Conservation (phyloP, 1,140 invertebrate species). For the Phocides pigmalion region DNA sequence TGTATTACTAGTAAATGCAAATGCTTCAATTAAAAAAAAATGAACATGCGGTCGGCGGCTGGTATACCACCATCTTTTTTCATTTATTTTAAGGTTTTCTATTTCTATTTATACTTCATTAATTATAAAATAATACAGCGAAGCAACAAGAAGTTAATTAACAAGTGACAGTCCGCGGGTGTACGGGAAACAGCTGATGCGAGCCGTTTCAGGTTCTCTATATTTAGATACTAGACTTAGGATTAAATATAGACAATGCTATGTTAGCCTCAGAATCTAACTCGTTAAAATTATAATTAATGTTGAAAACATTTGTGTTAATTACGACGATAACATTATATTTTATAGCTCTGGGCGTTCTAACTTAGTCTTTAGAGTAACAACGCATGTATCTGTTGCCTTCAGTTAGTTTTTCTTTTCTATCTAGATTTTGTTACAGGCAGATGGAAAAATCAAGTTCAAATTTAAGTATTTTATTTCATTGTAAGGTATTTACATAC, state of each 20-base stretch:
- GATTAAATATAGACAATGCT: neutral
- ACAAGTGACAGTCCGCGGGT: neutral
- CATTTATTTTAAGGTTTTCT: too few species aligned
- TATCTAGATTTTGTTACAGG: too few species aligned
- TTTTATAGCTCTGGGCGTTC: neutral
- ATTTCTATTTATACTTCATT: neutral
- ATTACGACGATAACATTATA: neutral
- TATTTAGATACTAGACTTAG: neutral
- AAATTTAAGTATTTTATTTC: too few species aligned
- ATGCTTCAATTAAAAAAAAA: too few species aligned
- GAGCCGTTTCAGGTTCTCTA: neutral
- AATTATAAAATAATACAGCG: neutral
- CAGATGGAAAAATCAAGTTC: too few species aligned
- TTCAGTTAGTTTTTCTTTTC: too few species aligned
- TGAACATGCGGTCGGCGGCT: too few species aligned
- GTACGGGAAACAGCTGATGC: constrained; percentile 1
- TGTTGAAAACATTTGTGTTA: neutral
- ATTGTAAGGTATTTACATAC: too few species aligned
- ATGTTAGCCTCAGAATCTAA: neutral
- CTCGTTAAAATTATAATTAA: neutral
- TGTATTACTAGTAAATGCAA: too few species aligned
- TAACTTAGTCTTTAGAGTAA: too few species aligned
- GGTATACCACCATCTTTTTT: too few species aligned
- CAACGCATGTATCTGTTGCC: too few species aligned
- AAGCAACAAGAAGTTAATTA: constrained; percentile 4